These are phyloP conservation scores for Mastomys coucha DNA, from an alignment of 2,113 vertebrate genomes.

Conservation along the genomic window DNA sequence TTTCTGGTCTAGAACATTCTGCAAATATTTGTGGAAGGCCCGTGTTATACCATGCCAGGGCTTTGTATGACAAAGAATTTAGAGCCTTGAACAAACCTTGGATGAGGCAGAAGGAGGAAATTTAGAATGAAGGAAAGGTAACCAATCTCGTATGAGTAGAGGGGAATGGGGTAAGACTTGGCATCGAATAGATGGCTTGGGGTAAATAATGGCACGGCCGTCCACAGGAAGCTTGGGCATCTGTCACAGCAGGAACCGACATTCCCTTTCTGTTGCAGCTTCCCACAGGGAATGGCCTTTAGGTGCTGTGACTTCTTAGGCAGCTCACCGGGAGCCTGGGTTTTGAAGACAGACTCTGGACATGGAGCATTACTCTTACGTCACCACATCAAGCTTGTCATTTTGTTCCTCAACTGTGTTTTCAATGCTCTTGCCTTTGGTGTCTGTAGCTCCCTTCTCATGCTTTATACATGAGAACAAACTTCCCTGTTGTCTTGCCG, in stretches of 20 bases:
- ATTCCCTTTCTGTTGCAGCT: neutral
- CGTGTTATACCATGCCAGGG: neutral
- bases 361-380: neutral
- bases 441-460: neutral
- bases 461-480: neutral
- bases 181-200: neutral
- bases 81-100: neutral
- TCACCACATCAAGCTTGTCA: neutral
- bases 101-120: neutral
- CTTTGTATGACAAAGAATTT: neutral
- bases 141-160: neutral
- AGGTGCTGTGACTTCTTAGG: neutral
- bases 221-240: neutral
- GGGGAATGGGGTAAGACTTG: neutral
- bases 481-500: neutral
- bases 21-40: neutral
- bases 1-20: neutral
- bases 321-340: neutral
- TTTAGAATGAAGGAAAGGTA: neutral
- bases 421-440: neutral
- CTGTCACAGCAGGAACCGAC: neutral
- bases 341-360: neutral
- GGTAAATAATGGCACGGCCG: neutral
- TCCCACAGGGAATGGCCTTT: neutral
- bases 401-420: neutral